A percentile compares a stretch with the other conserved stretches of the same genome.
These are phyloP conservation scores for Tenebrio molitor DNA, from an alignment of 1,140 invertebrate species.

Conservation along the genomic window DNA sequence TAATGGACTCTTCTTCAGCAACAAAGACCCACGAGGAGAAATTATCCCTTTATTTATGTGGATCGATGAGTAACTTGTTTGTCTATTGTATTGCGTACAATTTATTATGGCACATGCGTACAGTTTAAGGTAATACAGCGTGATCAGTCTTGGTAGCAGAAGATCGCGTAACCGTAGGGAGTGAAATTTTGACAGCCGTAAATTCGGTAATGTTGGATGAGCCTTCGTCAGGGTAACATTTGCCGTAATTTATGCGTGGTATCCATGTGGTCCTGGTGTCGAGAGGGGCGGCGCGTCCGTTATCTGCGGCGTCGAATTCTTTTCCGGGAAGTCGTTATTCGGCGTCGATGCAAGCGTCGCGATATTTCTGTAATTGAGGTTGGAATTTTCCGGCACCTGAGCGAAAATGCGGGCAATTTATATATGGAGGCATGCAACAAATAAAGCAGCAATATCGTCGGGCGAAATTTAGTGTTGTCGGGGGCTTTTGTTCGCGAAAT, in stretches of 20 bases:
- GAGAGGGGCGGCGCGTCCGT: not conserved
- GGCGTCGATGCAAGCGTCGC: slow-evolving; percentile 20
- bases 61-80: not conserved
- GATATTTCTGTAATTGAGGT: slow-evolving; percentile 38
- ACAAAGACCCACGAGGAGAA: not conserved
- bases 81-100: not conserved
- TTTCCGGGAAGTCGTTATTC: slow-evolving; percentile 25
- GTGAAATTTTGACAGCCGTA: not conserved
- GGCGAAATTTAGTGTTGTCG: slow-evolving; percentile 42
- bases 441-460: slow-evolving; percentile 42
- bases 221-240: slow-evolving; percentile 1
- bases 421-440: slow-evolving; percentile 40
- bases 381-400: slow-evolving; percentile 39
- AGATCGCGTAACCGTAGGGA: not conserved
- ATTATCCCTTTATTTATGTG: not conserved
- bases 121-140: not conserved
- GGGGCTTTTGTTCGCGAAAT: slow-evolving; percentile 42
- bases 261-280: not conserved
- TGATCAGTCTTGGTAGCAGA: not conserved
- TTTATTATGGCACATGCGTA: slow-evolving; percentile 1
- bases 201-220: not conserved
- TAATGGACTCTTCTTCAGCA: not conserved
- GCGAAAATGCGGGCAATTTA: slow-evolving; percentile 38
- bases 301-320: slow-evolving; percentile 19
- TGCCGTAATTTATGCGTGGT: slow-evolving; percentile 5